Conservation (phyloP, 2,797 vertebrate genomes). For the Eulemur rubriventer region DNA sequence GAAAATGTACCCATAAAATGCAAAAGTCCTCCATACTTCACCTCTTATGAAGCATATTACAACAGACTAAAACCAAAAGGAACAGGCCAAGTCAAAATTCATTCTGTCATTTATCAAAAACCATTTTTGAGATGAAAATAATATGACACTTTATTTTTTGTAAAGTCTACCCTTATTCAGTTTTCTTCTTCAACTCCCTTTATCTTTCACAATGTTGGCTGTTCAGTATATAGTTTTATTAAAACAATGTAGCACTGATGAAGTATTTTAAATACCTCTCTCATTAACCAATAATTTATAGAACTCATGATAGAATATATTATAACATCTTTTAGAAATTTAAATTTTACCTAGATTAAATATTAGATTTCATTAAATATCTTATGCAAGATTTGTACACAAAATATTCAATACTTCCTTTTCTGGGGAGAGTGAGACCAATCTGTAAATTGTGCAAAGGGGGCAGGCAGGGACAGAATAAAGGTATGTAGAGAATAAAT, state of each 20-base stretch:
- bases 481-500: neutral
- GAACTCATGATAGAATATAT: neutral
- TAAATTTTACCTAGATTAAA: slow-evolving; percentile 38
- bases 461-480: neutral
- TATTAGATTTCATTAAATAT: neutral
- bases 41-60: neutral
- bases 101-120: neutral
- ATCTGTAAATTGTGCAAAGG: neutral
- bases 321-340: neutral
- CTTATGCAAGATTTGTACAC: neutral
- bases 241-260: neutral
- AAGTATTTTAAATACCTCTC: neutral
- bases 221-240: neutral
- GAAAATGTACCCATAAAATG: neutral
- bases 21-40: neutral
- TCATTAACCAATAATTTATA: neutral
- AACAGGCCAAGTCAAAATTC: neutral
- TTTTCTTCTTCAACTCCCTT: neutral
- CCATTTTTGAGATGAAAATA: slow-evolving; percentile 1
- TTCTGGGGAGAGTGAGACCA: neutral
- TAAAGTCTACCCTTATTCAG: neutral
- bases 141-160: neutral
- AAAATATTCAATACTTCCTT: neutral
- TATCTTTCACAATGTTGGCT: neutral
- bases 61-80: neutral